Evolutionary conservation across 2,888 invertebrate species (phyloP), one percentile per base, ranked within the genome.

Genomic region (Hirudinaria manillensis): DNA sequence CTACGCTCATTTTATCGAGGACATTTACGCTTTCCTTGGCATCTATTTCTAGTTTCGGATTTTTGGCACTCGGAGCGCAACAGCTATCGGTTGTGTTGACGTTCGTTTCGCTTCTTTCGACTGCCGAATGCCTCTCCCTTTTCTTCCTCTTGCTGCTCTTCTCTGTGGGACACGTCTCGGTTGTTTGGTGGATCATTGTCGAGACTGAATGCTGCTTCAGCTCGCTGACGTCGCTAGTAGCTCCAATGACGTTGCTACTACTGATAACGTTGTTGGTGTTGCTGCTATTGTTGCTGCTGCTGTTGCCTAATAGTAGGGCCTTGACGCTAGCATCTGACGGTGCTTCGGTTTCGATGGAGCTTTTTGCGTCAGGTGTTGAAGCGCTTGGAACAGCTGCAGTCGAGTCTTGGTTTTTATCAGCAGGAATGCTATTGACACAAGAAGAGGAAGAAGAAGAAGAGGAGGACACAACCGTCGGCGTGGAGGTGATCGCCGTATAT

Each of bases 61-160:
- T 61, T 61, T 61, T 61, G 29, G 61, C 61, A n/a, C 61, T 61
- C 61, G 61, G 61, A 61, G 61, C 61, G 61, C 24, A 61, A n/a
- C 61, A 61, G 24, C 61, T n/a, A n/a, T 61, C 61, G 13, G 21
- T 10, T 16, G 45, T 45, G 24, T 16, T n/a, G 61, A 27, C 24
- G 61, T 61, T 61, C 61, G 19, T 10, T n/a, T 61, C 61, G 61
- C 24, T 29, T 16, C 61, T 61, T 61, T 61, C 61, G 61, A n/a
- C 24, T n/a, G 61, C 13, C 29, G 61, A 10, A 10, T 61, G 61
- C 19, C 61, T 61, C 29, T 61, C 61, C 29, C 29, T 61, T n/a
- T 61, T 61, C 61, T 61, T 61, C 61, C 61, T 61, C 61, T 61
- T 61, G 61, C 3, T 61, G 61, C 29, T 61, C 61, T 29, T 24